Conservation (phyloP, 1,140 invertebrate genomes). For the Bacillus rossius region DNA sequence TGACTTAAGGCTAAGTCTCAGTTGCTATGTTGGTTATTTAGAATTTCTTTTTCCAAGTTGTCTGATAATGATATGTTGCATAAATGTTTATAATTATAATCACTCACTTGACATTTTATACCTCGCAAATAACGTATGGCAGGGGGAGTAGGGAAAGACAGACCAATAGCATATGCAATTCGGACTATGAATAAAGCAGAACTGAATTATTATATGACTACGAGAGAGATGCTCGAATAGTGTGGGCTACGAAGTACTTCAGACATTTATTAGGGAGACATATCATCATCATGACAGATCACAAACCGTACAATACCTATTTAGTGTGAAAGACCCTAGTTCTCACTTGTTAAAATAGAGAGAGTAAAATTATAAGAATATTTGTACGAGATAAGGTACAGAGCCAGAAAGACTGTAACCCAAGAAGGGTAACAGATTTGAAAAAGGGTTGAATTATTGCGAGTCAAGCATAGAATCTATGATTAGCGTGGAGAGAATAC, state of each 20-base stretch:
- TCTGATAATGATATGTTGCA: no score
- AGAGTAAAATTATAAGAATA: conserved; percentile 31
- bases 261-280: conserved; percentile 35
- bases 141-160: conserved; percentile 21
- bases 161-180: conserved; percentile 33
- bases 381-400: conserved; percentile 29
- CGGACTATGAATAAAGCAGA: conserved; percentile 29
- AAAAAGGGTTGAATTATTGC: no score
- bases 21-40: no score
- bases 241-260: conserved; percentile 44
- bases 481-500: background rate
- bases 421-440: background rate
- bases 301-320: conserved; percentile 38
- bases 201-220: conserved; percentile 28
- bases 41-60: no score
- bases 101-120: no score
- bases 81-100: no score
- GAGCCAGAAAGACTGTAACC: conserved; percentile 8
- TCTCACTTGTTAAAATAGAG: conserved; percentile 33
- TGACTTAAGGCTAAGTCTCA: no score
- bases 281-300: conserved; percentile 41
- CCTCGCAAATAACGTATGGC: no score
- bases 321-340: conserved; percentile 25
- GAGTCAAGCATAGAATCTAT: no score
- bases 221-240: conserved; percentile 35